Evolutionary conservation across 2,797 vertebrate species (phyloP).

Genomic region (Crocidura indochinensis): DNA sequence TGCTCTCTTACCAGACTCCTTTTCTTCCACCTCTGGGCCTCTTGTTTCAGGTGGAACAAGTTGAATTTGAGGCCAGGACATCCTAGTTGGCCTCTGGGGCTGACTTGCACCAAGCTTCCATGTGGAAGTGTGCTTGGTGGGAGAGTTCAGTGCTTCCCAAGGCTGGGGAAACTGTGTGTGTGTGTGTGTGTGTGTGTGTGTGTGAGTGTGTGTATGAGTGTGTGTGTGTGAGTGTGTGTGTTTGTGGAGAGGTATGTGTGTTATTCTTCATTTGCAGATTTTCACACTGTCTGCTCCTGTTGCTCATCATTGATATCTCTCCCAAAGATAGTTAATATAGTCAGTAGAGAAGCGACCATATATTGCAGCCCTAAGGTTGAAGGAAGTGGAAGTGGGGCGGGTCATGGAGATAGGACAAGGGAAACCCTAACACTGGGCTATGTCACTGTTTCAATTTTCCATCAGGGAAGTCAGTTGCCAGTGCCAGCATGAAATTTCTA

Average conservation of each 20-base stretch:
- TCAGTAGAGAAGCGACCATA: background rate
- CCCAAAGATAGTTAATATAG: slow-evolving; percentile 37
- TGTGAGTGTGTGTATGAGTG: too few relatives aligned
- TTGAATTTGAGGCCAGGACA: background rate
- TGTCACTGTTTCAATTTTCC: slow-evolving; percentile 10
- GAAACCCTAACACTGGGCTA: background rate
- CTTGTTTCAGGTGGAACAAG: background rate
- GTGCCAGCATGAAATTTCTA: background rate
- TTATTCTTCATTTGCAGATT: background rate
- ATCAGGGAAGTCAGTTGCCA: slow-evolving; percentile 47
- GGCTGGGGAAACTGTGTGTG: background rate
- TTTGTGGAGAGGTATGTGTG: too few relatives aligned
- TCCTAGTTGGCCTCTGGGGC: background rate
- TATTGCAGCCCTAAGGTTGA: slow-evolving; percentile 48
- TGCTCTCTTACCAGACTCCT: background rate
- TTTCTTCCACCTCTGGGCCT: background rate
- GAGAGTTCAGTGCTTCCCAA: background rate
- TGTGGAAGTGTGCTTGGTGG: background rate
- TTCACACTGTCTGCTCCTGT: background rate
- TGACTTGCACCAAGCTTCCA: background rate
- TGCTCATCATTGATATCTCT: background rate
- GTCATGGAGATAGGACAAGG: too few relatives aligned
- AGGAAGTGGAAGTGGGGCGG: too few relatives aligned
- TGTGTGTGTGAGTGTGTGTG: too few relatives aligned
- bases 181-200: too few relatives aligned